Evolutionary conservation across 2,888 invertebrate genomes (phyloP), one percentile per base, ranked within the genome.

Genomic region (Blastobasis lacticolella): DNA sequence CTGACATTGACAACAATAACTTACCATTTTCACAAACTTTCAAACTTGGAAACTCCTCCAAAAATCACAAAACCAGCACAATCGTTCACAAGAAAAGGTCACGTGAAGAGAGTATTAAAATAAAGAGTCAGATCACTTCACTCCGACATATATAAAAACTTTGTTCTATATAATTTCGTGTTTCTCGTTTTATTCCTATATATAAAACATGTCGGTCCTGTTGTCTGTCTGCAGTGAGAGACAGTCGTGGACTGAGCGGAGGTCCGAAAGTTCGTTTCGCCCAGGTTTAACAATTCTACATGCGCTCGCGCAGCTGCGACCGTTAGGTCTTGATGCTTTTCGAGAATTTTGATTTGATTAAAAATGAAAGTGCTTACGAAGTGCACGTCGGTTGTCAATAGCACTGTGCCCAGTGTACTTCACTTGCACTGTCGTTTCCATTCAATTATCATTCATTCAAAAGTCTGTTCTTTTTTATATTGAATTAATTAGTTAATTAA

Each of bases 191-290:
- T 45, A 6, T 10, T 9, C 58, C 55, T 62, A 68, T 60, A 61
- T 55, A 55, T 51, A 57, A 63, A 64, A 59, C 68, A 79, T 75
- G 61, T 66, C 73, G 67, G 81, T 78, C 83, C 78, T 74, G 64
- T 73, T 81, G 87, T 79, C 86, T 82, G 82, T 78, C 78, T 66
- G 66, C 63, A 56, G 62, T 64, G 78, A 76, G 67, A 81, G 86
- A 84, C 86, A 79, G 81, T 78, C 72, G 78, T 78, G 81, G 84
- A 88, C 87, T 88, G 84, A 73, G 70, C 67, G 68, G 55, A 62
- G 60, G 64, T 55, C 74, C 73, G 75, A 81, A 82, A 82, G 63
- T 63, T 60, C 57, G 69, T 70, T 71, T 68, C 63, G 71, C 67
- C 62, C 73, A 69, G 55, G 69, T 65, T 80, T 81, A 75, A 70